Base-by-base conservation (phyloP, 35 echinoderm and acorn worm genomes). In the Apostichopus japonicus region DNA sequence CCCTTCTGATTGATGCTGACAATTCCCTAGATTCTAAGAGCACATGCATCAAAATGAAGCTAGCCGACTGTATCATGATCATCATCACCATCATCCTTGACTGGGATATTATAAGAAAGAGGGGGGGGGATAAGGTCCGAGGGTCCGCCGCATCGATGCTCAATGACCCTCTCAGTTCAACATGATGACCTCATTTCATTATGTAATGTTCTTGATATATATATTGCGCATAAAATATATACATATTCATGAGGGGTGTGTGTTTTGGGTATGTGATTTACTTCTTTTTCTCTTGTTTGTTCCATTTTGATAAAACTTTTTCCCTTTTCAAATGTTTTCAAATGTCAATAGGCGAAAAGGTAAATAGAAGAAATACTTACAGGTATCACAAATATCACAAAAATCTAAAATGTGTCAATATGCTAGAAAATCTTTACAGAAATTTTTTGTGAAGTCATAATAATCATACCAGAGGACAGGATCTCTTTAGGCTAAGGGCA, bases 11-110 rank as follows among this genome's bases (percentile, higher is more conserved):
- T 55, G 81, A 84, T 84, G 81, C 21, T 8, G 56, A 57, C 54
- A 84, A 84, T 57, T 84, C 81, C 81, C 81, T 19, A 23, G 81
- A 21, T 57, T 61, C 54, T 4, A n/a, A 6, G 14, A 24, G 53
- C 10, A 56, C 16, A 84, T 84, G 81, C 81, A 84, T 84, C 81
- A 84, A 84, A 80, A n/a, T 57, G 55, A 54, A 83, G 71, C 21
- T 23, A 75, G 71, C 17, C 17, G 22, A 75, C 71, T 19, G 22
- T 6, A 23, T 75, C 71, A 75, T 83, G 17, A 84, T 44, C 33
- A 44, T 44, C 33, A 44, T 44, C 33, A 44, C 33, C 33, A 44
- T 44, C 33, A 44, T 44, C 33, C 33, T 84, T 58, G 16, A 84
- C 53, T 84, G 33, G 81, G 81, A 75, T 19, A 75, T 44, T 84